phyloP scores from a whole-genome alignment of 2,888 invertebrate genomes.

The Hoplodrina ambigua region DNA sequence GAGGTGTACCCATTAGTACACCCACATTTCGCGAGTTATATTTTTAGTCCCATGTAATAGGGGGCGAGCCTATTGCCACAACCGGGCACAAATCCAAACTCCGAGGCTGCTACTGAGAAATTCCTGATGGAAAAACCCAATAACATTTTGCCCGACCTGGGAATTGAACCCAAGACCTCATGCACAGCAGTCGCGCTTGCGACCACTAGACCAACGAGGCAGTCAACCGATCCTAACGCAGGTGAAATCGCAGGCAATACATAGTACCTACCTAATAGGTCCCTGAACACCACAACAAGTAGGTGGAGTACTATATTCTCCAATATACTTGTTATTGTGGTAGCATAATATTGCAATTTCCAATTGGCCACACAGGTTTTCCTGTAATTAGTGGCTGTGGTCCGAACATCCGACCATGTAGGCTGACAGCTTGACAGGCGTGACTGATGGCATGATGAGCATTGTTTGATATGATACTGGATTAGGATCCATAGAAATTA shows the following conservation, averaged over 20 bases:
- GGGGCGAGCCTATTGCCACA: too few relatives aligned
- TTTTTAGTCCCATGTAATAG: too few relatives aligned
- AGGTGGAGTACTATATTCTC: slow-evolving; percentile 2
- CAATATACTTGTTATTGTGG: slow-evolving; percentile 45
- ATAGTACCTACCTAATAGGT: background rate
- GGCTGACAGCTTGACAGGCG: slow-evolving; percentile 69
- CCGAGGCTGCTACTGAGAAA: too few relatives aligned
- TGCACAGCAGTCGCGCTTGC: too few relatives aligned
- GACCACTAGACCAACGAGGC: too few relatives aligned
- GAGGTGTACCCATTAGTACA: too few relatives aligned
- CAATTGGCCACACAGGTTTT: slow-evolving; percentile 73
- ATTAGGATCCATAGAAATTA: slow-evolving; percentile 1
- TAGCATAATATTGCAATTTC: slow-evolving; percentile 66
- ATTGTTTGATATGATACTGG: slow-evolving; percentile 60
- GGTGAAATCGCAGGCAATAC: too few relatives aligned
- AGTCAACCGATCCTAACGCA: background rate
- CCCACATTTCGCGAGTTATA: too few relatives aligned
- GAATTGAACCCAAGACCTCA: too few relatives aligned
- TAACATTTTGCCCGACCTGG: too few relatives aligned
- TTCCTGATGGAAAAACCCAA: too few relatives aligned
- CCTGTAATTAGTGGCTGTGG: slow-evolving; percentile 73
- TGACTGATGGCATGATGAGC: slow-evolving; percentile 70
- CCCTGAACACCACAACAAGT: slow-evolving; percentile 19
- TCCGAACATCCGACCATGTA: slow-evolving; percentile 52
- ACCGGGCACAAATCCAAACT: too few relatives aligned